Percentiles rank a stretch among this genome's conserved stretches.
phyloP scores from a whole-genome alignment of 2,113 vertebrate genomes.

The Zapus hudsonius region DNA sequence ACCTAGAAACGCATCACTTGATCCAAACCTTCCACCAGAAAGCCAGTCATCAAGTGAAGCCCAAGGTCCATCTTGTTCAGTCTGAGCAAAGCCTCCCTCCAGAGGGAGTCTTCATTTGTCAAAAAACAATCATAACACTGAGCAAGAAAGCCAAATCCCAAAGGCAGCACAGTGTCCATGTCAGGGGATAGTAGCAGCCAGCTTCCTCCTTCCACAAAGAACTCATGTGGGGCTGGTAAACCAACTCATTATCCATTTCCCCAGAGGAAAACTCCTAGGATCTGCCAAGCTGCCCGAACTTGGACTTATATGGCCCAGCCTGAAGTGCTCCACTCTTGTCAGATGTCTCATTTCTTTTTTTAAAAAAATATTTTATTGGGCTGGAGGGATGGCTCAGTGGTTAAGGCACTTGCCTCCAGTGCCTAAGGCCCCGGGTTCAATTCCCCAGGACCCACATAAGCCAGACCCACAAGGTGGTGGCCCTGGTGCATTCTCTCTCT shows the following conservation, averaged over 20 bases:
- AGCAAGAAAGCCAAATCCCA: not conserved
- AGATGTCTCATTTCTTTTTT: not conserved
- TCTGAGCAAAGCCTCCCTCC: no score
- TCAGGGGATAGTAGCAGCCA: not conserved
- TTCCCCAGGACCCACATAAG: no score
- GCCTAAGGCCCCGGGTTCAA: no score
- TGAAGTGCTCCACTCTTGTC: conserved; percentile 24
- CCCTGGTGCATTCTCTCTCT: no score
- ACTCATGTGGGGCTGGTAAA: not conserved
- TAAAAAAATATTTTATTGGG: no score
- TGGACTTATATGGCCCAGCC: conserved; percentile 73
- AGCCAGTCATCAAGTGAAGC: not conserved
- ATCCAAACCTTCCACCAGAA: conserved; percentile 25
- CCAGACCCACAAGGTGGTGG: no score
- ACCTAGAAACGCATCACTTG: conserved; percentile 55
- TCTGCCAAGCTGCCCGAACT: conserved; percentile 75
- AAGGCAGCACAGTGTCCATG: not conserved
- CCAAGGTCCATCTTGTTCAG: not conserved
- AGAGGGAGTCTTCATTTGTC: no score
- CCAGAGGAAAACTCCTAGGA: conserved; percentile 70
- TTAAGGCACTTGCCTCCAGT: no score
- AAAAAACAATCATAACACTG: not conserved
- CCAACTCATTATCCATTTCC: conserved; percentile 75
- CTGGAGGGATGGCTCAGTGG: no score
- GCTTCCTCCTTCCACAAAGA: not conserved